Percentiles rank a stretch among this genome's conserved stretches.
phyloP scores from a whole-genome alignment of 2,113 vertebrate species.

The Pelvicachromis taeniatus region DNA sequence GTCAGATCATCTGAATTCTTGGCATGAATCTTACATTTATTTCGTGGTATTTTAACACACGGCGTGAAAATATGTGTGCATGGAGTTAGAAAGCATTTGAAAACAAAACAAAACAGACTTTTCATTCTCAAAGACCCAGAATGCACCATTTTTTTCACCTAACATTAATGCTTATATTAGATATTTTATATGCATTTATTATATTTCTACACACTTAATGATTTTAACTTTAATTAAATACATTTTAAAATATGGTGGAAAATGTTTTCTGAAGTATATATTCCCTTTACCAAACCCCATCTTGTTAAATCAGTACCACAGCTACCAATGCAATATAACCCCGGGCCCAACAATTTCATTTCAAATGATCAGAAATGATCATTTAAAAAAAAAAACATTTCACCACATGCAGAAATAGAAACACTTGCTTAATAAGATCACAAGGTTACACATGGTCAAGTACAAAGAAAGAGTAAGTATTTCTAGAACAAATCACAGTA shows the following conservation, averaged over 20 bases:
- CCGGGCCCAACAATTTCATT: neutral
- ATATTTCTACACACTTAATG: neutral
- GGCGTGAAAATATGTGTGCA: neutral
- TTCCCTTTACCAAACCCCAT: neutral
- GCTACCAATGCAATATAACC: neutral
- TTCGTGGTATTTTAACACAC: neutral
- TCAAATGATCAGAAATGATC: neutral
- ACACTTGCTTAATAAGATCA: neutral
- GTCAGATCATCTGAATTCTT: neutral
- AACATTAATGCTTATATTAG: neutral
- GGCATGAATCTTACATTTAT: neutral
- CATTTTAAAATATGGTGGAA: neutral
- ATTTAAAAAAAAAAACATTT: neutral
- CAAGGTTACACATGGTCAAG: neutral
- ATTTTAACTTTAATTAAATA: neutral
- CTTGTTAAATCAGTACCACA: neutral
- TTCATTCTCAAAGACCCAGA: neutral
- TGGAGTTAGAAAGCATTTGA: neutral
- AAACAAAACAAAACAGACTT: neutral
- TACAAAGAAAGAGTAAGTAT: neutral
- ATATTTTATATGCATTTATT: neutral
- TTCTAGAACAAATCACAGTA: conserved; percentile 28
- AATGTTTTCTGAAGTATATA: neutral
- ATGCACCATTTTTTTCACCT: neutral
- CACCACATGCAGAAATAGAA: neutral